phyloP scores from a whole-genome alignment of 2,888 invertebrate genomes.

The Piscicola geometra region DNA sequence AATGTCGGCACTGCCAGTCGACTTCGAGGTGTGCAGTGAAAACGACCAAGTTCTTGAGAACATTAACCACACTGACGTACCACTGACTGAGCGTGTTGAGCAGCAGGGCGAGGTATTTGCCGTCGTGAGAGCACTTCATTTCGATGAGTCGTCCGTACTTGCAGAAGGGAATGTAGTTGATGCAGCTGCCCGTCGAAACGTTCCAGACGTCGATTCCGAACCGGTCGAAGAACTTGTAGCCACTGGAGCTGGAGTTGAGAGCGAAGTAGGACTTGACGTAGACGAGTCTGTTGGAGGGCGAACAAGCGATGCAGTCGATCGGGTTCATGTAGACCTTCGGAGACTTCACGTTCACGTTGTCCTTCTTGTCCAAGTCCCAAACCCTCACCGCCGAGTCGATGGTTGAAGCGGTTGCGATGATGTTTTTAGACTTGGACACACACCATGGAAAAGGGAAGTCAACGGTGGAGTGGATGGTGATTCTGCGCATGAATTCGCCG shows the following conservation, averaged over 20 bases:
- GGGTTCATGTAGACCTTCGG: slow-evolving; percentile 43
- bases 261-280: slow-evolving; percentile 44
- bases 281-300: slow-evolving; percentile 38
- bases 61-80: slow-evolving; percentile 37
- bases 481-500: slow-evolving; percentile 33
- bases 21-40: slow-evolving; percentile 27
- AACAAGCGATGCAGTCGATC: slow-evolving; percentile 42
- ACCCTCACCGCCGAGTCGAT: slow-evolving; percentile 45
- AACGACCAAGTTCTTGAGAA: slow-evolving; percentile 8
- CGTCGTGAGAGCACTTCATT: slow-evolving; percentile 42
- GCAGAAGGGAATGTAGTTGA: slow-evolving; percentile 41
- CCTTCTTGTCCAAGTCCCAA: slow-evolving; percentile 41
- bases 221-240: slow-evolving; percentile 47
- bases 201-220: slow-evolving; percentile 48
- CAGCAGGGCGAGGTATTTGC: slow-evolving; percentile 41
- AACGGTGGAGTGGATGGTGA: slow-evolving; percentile 40
- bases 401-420: slow-evolving; percentile 44
- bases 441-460: slow-evolving; percentile 41
- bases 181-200: slow-evolving; percentile 39
- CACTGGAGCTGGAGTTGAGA: slow-evolving; percentile 40
- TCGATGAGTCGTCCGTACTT: slow-evolving; percentile 42
- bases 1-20: slow-evolving; percentile 37
- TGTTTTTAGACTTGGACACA: slow-evolving; percentile 37
- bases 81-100: slow-evolving; percentile 37
- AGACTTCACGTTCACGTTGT: slow-evolving; percentile 24